Base-by-base conservation (phyloP, 2,888 invertebrate genomes). In the Camptogramma bilineatum region DNA sequence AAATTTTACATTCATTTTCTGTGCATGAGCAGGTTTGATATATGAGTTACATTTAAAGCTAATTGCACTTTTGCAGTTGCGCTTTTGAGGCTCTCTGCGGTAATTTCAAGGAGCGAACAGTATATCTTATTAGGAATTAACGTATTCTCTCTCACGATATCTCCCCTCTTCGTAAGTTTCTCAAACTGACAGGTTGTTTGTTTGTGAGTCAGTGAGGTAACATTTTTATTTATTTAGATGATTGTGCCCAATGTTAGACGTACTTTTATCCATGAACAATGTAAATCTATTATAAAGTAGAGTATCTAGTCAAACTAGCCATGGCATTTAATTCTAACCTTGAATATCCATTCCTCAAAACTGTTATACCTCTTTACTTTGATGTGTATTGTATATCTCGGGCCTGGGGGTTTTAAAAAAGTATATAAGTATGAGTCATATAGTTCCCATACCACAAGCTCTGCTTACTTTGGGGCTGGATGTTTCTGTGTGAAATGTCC, bases 61-160 rank as follows among this genome's bases (percentile, higher is more conserved):
- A 42, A 42, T 42, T 47, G 47, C 18, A 47, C n/a, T n/a, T n/a
- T 47, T 47, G 47, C 19, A 42, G 42, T 47, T 16, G 18, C 42
- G 42, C 42, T 42, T 42, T 42, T 42, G 42, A 16, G 42, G 42
- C 10, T 42, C 42, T n/a, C 42, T 16, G 42, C 42, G 16, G 42
- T 42, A 42, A 42, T 42, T 42, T 42, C 42, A 42, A 42, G 16
- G 42, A 42, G 16, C 42, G 42, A 42, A 16, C n/a, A 16, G 42
- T 42, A 16, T 42, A 42, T 42, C 42, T 42, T 42, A 42, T 42
- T 42, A 42, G 16, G 16, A 42, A 42, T 42, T 16, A 42, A 42
- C 16, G 42, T 42, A 42, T 42, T 42, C 42, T 42, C 42, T 16
- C 16, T n/a, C 42, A 42, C 42, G 3, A 42, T 5, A 34, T 34